Base-by-base conservation (phyloP, 2,113 vertebrate species). In the Sinocyclocheilus grahami region DNA sequence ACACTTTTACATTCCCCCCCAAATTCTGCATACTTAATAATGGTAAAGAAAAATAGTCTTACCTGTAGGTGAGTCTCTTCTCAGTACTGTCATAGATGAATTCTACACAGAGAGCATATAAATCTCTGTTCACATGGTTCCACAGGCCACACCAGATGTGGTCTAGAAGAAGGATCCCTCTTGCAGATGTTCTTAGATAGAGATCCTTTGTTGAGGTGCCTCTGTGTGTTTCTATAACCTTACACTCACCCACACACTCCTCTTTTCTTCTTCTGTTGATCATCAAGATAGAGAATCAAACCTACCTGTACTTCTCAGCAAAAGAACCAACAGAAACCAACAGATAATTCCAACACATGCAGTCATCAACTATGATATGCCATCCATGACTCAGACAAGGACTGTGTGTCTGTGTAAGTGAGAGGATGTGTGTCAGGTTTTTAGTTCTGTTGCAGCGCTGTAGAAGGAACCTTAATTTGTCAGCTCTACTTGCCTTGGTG, bases 401-500 rank as follows among this genome's bases (percentile, higher is more conserved):
- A 27, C 58, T 71, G 87, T 78, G 80, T 84, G 75, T 71, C 84
- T 82, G 60, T 87, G 82, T 81, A 27, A 87, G 78, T 55, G 71
- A 85, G 72, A 83, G 65, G 86, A 84, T 87, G 67, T 62, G 79
- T 84, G 79, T 89, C 84, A 84, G 79, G 78, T 86, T 86, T 90
- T 86, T 67, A 83, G 84, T 80, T 71, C 78, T 78, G 82, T 85
- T 89, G 75, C 60, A 72, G 24, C 27, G 69, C 86, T 87, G 89
- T 87, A 88, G 86, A n/a, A 91, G 91, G 89, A 85, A 89, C 85
- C 87, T 60, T 90, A 86, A 91, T 89, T 92, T 92, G 84, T 85
- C 5, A 78, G 75, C 87, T 85, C 89, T 60, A 86, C 91, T 89
- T 93, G 90, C 90, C 77, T 85, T 90, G 82, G 90, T 94, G 95